Percentiles rank a stretch among this genome's conserved stretches.
These are phyloP conservation scores for Tuta absoluta DNA, from an alignment of 2,888 invertebrate genomes.

Conservation along the genomic window DNA sequence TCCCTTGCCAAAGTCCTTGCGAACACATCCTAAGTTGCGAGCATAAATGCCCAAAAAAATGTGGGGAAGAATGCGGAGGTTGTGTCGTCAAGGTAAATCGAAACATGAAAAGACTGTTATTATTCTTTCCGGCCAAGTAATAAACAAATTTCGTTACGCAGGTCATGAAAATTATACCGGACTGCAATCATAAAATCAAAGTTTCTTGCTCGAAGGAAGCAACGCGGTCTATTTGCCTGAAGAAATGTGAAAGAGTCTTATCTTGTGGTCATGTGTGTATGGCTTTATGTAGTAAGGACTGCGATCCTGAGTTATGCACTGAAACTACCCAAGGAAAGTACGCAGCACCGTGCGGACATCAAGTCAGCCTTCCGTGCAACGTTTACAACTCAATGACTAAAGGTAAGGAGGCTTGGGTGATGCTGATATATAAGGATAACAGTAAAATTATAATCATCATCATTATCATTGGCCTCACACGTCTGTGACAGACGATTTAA, in stretches of 20 bases:
- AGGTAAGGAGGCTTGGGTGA: too few species aligned
- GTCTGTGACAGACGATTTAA: too few species aligned
- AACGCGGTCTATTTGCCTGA: constrained; percentile 51
- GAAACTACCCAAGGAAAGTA: constrained; percentile 46
- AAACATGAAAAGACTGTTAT: too few species aligned
- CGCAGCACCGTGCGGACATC: constrained; percentile 74
- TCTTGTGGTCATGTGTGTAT: constrained; percentile 77
- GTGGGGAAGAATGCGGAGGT: constrained; percentile 73
- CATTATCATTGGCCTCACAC: too few species aligned
- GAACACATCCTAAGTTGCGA: constrained; percentile 38
- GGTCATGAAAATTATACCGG: constrained; percentile 66
- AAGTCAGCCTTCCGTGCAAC: constrained; percentile 64
- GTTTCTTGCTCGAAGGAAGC: constrained; percentile 62
- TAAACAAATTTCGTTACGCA: constrained; percentile 38
- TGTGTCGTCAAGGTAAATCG: constrained; percentile 65
- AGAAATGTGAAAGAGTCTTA: constrained; percentile 68
- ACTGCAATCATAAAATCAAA: constrained; percentile 66
- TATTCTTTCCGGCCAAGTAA: neutral
- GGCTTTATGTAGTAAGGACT: constrained; percentile 57
- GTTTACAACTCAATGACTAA: constrained; percentile 27
- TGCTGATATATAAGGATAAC: too few species aligned
- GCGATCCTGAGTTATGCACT: constrained; percentile 56
- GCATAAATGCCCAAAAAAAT: constrained; percentile 74
- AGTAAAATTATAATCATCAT: too few species aligned
- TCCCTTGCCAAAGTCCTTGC: neutral